Conservation (phyloP, 2,888 invertebrate genomes). For the Apamea crenata region DNA sequence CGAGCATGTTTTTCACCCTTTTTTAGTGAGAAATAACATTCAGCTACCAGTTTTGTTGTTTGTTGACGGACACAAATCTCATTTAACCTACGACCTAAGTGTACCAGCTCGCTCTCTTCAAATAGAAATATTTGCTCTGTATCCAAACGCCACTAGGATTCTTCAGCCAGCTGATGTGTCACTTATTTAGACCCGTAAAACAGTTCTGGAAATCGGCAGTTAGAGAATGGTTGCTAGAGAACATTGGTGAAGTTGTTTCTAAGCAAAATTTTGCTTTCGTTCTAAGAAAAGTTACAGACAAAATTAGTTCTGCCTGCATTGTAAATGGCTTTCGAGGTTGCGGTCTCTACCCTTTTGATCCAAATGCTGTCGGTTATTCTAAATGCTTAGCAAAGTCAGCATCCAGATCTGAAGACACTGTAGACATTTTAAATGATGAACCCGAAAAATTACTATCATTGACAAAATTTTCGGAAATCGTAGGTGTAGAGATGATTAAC, state of each 20-base stretch:
- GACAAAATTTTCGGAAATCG: neutral
- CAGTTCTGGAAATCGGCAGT: too few species aligned
- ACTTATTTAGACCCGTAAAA: too few species aligned
- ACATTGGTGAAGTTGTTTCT: too few species aligned
- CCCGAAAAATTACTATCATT: neutral
- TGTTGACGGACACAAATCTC: constrained; percentile 1
- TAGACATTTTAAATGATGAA: neutral
- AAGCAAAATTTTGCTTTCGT: too few species aligned
- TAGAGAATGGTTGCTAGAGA: too few species aligned
- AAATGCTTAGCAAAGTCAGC: neutral
- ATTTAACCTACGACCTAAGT: neutral
- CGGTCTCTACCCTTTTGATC: too few species aligned
- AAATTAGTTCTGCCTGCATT: too few species aligned
- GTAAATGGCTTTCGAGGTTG: too few species aligned
- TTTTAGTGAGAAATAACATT: neutral
- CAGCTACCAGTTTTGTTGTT: neutral
- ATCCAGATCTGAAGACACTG: neutral
- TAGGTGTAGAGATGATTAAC: neutral
- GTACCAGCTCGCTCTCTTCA: neutral
- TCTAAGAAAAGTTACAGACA: too few species aligned
- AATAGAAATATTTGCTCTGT: too few species aligned
- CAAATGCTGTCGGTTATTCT: neutral
- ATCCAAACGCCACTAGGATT: too few species aligned
- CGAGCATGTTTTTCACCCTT: neutral
- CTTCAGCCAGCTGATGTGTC: too few species aligned